Evolutionary conservation across 2,797 vertebrate genomes (phyloP).

Genomic region (Chiloscyllium punctatum): DNA sequence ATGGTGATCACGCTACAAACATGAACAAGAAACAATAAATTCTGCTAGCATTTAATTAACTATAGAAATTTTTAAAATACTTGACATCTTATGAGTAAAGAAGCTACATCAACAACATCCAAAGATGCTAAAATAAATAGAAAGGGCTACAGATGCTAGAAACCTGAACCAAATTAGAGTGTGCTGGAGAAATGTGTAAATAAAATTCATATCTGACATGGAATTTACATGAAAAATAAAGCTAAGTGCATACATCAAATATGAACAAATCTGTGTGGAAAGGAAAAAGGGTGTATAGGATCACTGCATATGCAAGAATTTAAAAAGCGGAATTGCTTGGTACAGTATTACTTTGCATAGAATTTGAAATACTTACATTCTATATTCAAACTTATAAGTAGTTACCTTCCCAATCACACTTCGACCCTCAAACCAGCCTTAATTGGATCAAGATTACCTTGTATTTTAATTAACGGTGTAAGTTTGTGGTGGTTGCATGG

Average conservation of each 20-base stretch:
- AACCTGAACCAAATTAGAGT: too few relatives aligned
- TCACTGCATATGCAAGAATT: too few relatives aligned
- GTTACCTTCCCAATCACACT: too few relatives aligned
- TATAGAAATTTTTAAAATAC: not conserved
- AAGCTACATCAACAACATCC: not conserved
- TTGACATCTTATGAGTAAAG: not conserved
- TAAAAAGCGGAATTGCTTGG: too few relatives aligned
- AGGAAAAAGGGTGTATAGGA: not conserved
- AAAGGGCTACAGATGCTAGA: too few relatives aligned
- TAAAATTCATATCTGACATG: not conserved
- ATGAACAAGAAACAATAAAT: not conserved
- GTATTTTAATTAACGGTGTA: too few relatives aligned
- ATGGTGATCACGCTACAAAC: not conserved
- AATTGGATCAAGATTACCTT: too few relatives aligned
- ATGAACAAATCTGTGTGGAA: not conserved
- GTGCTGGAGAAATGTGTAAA: not conserved
- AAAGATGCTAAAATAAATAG: not conserved
- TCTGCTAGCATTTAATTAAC: not conserved
- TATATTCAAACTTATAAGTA: too few relatives aligned
- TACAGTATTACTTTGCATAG: too few relatives aligned
- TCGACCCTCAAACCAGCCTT: too few relatives aligned
- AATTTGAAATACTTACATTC: too few relatives aligned
- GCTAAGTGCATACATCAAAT: not conserved
- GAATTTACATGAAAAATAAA: too few relatives aligned
- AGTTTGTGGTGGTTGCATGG: not conserved